Evolutionary conservation across 1,140 invertebrate species (phyloP), one percentile per base, ranked within the genome.

Genomic region (Hetaerina americana): DNA sequence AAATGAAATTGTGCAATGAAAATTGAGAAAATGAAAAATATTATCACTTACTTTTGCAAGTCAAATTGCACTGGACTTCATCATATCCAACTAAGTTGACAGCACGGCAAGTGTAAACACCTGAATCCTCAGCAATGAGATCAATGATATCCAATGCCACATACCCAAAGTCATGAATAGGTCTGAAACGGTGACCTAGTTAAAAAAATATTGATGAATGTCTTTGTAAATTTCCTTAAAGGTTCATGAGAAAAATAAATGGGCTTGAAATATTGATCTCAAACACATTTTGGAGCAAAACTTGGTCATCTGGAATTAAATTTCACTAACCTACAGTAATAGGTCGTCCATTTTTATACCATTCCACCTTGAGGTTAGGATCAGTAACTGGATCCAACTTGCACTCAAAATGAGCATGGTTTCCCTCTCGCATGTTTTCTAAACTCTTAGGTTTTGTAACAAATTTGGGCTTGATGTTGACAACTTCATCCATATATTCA

Each of bases 371-470:
- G 26, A 97, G 80, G 76, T 97, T 95, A 0, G 93, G 87, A 84
- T 98, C 96, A 24, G 95, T 96, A 2, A 95, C 91, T n/a, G 95
- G 95, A 82, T 97, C 95, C 18, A 98, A 84, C 82, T 97, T 97
- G 79, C 95, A 96, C 84, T 99, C 97, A 83, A 99, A 99, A 78
- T 99, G 96, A 70, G 95, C 94, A 77, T 95, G 91, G 75, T 95
- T 89, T 66, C 94, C 90, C 85, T 99, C 97, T 72, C 88, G 84
- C 40, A 97, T 87, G 76, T 92, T 90, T 75, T 91, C 90, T 70
- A 92, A 85, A 70, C 87, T 92, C 80, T 95, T 95, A 5, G 93
- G 91, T 78, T 92, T 89, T 0, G 92, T 93, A 2, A 95, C 81
- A 80, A 96, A 96, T 73, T 86, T 86, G 0, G 94, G 94, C 77